A percentile compares a stretch with the other conserved stretches of the same genome.
These are phyloP conservation scores for Paratrypauchen microcephalus DNA, from an alignment of 2,797 vertebrate genomes.

Conservation along the genomic window DNA sequence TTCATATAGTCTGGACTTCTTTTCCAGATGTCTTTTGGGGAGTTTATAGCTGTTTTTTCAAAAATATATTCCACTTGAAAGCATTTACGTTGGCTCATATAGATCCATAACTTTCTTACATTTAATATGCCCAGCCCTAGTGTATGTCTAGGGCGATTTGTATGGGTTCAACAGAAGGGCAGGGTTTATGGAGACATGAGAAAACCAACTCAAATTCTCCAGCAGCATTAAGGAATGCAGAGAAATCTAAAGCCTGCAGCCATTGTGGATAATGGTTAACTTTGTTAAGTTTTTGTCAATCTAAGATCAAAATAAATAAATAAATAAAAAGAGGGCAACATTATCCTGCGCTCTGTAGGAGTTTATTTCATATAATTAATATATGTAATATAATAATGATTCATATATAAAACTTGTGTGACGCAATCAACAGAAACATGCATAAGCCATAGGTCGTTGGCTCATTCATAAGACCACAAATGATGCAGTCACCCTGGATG, in stretches of 20 bases:
- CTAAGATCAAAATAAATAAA: no score
- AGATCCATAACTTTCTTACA: constrained; percentile 16
- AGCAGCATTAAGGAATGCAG: background rate
- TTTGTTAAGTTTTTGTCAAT: background rate
- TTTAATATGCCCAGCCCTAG: constrained; percentile 3
- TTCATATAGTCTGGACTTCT: constrained; percentile 17
- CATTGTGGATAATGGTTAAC: background rate
- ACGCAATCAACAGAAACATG: background rate
- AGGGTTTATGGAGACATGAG: background rate
- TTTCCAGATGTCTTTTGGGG: constrained; percentile 35
- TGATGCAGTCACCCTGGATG: background rate
- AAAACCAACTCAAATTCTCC: background rate
- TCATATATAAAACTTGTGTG: background rate
- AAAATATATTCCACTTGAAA: constrained; percentile 17
- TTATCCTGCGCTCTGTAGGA: no score
- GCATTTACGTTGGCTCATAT: constrained; percentile 6
- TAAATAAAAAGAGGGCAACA: no score
- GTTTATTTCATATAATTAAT: no score
- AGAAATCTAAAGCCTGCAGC: background rate
- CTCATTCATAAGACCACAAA: background rate
- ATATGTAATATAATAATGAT: no score
- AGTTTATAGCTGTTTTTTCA: constrained; percentile 16
- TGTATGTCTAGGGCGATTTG: background rate
- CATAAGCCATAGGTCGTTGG: background rate
- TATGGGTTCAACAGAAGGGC: background rate